Conservation (phyloP, 2,888 invertebrate species). For the Thera obeliscata region DNA sequence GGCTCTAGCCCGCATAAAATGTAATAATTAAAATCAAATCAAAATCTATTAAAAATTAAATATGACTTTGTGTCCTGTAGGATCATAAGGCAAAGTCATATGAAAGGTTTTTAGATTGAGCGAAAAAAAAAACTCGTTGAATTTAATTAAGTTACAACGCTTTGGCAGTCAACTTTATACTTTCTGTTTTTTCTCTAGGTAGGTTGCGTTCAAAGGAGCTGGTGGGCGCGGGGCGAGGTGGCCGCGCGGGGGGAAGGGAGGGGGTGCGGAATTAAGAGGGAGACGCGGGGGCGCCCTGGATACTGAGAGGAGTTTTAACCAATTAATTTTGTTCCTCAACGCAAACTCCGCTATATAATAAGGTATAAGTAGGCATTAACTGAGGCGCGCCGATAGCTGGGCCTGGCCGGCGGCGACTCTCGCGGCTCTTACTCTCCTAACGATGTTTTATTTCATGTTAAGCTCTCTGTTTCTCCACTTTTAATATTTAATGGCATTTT, state of each 20-base stretch:
- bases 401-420: conserved; percentile 75
- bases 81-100: too few relatives aligned
- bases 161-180: conserved; percentile 77
- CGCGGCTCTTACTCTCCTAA: conserved; percentile 78
- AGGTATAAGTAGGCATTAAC: conserved; percentile 85
- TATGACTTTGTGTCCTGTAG: too few relatives aligned
- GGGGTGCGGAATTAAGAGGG: conserved; percentile 78
- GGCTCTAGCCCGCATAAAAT: too few relatives aligned
- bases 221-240: conserved; percentile 62
- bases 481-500: conserved; percentile 85
- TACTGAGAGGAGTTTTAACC: conserved; percentile 86
- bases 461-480: conserved; percentile 84
- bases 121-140: too few relatives aligned
- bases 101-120: too few relatives aligned
- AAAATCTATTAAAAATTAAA: too few relatives aligned
- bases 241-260: conserved; percentile 56
- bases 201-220: conserved; percentile 85
- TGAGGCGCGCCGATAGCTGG: conserved; percentile 82
- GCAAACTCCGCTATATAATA: conserved; percentile 85
- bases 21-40: too few relatives aligned
- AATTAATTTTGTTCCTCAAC: conserved; percentile 86
- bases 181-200: conserved; percentile 85
- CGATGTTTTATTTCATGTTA: conserved; percentile 85
- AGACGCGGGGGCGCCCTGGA: conserved; percentile 80
- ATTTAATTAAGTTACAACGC: conserved; percentile 79